These are phyloP conservation scores for Propithecus coquereli DNA, from an alignment of 2,113 vertebrate genomes.

Conservation along the genomic window DNA sequence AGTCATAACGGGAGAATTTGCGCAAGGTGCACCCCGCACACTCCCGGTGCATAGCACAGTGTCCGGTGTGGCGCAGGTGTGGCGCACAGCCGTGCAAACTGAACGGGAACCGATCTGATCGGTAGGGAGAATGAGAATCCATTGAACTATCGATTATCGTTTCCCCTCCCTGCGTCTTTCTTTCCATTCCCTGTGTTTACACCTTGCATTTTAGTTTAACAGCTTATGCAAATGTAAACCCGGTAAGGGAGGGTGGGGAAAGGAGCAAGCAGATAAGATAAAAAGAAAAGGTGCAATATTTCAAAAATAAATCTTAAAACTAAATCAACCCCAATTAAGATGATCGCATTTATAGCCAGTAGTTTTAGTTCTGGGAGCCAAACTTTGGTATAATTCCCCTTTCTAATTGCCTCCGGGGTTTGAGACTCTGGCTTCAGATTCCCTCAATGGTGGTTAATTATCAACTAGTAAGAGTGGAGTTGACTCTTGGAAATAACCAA, in stretches of 20 bases:
- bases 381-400: background rate
- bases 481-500: background rate
- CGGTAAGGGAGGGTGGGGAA: background rate
- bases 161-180: background rate
- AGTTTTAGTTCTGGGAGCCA: background rate
- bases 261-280: background rate
- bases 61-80: background rate
- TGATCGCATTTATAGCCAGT: background rate
- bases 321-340: background rate
- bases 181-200: background rate
- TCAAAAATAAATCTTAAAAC: background rate
- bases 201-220: background rate
- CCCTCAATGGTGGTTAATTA: background rate
- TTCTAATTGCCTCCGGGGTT: background rate
- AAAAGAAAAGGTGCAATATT: background rate
- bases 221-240: background rate
- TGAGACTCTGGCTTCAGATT: background rate
- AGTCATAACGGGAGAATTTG: background rate
- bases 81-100: background rate
- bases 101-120: background rate
- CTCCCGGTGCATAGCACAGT: fast-evolving
- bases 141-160: too few species aligned
- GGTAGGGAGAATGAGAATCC: background rate
- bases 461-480: background rate
- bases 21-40: background rate